phyloP scores from a whole-genome alignment of 1,140 invertebrate genomes.

The Drosophila pseudoobscura region DNA sequence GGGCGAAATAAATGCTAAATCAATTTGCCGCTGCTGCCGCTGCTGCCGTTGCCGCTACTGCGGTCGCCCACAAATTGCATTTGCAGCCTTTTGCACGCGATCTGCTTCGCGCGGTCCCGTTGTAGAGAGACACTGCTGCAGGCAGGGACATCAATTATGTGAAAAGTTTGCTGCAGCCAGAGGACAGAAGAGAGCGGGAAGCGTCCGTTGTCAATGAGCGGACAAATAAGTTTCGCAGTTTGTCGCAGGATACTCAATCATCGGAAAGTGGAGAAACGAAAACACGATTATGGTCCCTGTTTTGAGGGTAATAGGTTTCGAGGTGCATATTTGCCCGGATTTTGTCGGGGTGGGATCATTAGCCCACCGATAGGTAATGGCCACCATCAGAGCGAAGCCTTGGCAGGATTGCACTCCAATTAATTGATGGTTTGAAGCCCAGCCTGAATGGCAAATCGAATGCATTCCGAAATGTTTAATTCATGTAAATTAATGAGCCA shows the following conservation, averaged over 20 bases:
- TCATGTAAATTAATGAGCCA: constrained; percentile 25
- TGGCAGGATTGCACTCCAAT: neutral
- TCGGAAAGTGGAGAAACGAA: constrained; percentile 5
- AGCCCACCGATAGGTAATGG: no score
- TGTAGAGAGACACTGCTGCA: neutral
- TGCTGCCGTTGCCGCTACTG: constrained; percentile 1
- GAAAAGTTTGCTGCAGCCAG: constrained; percentile 26
- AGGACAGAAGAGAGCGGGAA: no score
- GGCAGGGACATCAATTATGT: constrained; percentile 36
- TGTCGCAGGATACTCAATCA: constrained; percentile 56
- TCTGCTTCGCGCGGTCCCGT: neutral
- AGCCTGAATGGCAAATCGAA: constrained; percentile 31
- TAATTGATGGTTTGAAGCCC: constrained; percentile 20
- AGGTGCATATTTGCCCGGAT: no score
- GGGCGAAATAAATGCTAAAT: constrained; percentile 63
- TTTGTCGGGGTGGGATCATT: neutral
- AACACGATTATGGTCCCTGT: neutral
- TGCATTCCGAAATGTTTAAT: constrained; percentile 41
- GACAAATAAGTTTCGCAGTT: constrained; percentile 35
- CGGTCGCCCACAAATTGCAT: constrained; percentile 53
- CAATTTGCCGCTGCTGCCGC: constrained; percentile 43
- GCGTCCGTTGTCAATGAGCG: constrained; percentile 22
- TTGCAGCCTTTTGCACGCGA: constrained; percentile 35
- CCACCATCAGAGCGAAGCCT: no score
- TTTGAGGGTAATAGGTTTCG: no score